A percentile compares a stretch with the other conserved stretches of the same genome.
Evolutionary conservation across 2,888 invertebrate genomes (phyloP).

Genomic region (Drosophila subsilvestris): DNA sequence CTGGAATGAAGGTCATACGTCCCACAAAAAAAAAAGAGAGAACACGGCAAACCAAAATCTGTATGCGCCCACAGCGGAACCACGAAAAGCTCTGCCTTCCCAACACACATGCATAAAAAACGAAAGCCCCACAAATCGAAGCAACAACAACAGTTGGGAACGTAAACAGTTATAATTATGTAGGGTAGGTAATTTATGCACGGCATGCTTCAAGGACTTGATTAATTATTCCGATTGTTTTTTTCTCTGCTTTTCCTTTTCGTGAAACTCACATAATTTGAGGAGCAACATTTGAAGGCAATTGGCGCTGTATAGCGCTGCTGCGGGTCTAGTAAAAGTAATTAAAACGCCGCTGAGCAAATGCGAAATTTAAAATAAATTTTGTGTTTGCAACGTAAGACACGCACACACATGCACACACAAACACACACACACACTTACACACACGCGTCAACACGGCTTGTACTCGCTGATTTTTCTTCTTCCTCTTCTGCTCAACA

Average conservation of each 20-base stretch:
- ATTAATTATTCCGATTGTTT: constrained; percentile 22
- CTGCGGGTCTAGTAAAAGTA: constrained; percentile 29
- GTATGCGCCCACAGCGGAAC: constrained; percentile 13
- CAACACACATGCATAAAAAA: constrained; percentile 10
- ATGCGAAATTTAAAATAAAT: constrained; percentile 59
- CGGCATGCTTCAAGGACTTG: constrained; percentile 34
- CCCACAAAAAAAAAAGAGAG: constrained; percentile 42
- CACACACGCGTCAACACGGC: constrained; percentile 26
- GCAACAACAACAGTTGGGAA: constrained; percentile 20
- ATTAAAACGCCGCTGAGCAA: constrained; percentile 56
- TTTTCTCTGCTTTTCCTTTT: constrained; percentile 16
- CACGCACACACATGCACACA: constrained; percentile 42
- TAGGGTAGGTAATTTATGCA: constrained; percentile 42
- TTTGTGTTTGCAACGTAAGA: constrained; percentile 72
- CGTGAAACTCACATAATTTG: constrained; percentile 68
- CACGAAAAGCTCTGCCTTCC: constrained; percentile 5
- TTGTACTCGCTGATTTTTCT: constrained; percentile 43
- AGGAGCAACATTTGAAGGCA: constrained; percentile 74
- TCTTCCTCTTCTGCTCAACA: constrained; percentile 37
- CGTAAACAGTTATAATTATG: constrained; percentile 47
- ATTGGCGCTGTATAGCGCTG: constrained; percentile 53
- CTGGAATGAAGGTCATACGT: constrained; percentile 80
- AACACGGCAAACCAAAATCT: constrained; percentile 38
- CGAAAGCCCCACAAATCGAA: constrained; percentile 14
- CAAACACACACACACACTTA: constrained; percentile 15